Conservation (phyloP, 2,888 invertebrate species). For the Bellardia bayeri region DNA sequence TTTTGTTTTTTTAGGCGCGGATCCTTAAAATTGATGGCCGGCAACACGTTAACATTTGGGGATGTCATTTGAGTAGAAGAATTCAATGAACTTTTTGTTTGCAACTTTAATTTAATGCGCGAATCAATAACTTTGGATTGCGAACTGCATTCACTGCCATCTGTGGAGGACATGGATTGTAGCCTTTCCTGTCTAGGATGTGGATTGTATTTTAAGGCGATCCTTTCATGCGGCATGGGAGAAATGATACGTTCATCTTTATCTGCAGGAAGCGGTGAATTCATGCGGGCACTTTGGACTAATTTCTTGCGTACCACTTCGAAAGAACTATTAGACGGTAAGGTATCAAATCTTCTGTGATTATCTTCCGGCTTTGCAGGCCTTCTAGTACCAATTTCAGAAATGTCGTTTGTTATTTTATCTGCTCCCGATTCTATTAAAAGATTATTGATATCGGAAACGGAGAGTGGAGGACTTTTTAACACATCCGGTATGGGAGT, state of each 20-base stretch:
- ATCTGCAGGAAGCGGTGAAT: constrained; percentile 57
- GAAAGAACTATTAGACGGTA: constrained; percentile 58
- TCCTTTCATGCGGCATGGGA: constrained; percentile 66
- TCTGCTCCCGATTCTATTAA: constrained; percentile 76
- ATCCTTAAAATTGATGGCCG: constrained; percentile 74
- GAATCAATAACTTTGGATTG: constrained; percentile 65
- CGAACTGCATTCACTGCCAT: constrained; percentile 59
- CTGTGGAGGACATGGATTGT: constrained; percentile 59
- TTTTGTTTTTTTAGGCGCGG: constrained; percentile 75
- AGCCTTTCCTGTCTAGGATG: constrained; percentile 80
- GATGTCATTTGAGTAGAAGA: constrained; percentile 26
- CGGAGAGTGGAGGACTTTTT: constrained; percentile 79
- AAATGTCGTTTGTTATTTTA: constrained; percentile 57
- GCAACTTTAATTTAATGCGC: constrained; percentile 55
- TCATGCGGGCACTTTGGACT: constrained; percentile 74
- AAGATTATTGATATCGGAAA: constrained; percentile 78
- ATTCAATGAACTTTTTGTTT: neutral
- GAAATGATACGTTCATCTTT: constrained; percentile 15
- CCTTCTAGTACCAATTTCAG: constrained; percentile 56
- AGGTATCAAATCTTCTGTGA: constrained; percentile 44
- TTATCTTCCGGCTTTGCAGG: constrained; percentile 25
- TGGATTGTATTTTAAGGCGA: constrained; percentile 84
- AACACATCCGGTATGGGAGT: constrained; percentile 77
- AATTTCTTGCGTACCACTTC: constrained; percentile 78
- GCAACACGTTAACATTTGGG: constrained; percentile 73